Percentiles rank a stretch among this genome's conserved stretches.
Evolutionary conservation across 2,888 invertebrate species (phyloP).

Genomic region (Phasia obesa): DNA sequence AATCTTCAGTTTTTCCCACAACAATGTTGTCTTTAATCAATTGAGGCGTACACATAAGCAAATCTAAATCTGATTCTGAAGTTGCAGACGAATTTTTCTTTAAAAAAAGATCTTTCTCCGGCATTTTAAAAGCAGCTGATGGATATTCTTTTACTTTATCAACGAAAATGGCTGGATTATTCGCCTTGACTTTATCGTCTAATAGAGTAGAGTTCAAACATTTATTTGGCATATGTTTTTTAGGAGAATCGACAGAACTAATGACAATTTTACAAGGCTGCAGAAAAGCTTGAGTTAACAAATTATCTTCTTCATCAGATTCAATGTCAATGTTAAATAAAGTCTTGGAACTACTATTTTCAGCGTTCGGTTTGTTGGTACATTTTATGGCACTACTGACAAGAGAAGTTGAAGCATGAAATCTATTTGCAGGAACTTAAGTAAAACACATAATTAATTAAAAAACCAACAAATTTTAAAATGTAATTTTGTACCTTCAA

Average conservation of each 20-base stretch:
- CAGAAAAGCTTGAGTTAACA: slow-evolving; percentile 49
- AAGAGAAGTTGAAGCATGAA: slow-evolving; percentile 10
- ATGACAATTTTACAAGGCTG: slow-evolving; percentile 11
- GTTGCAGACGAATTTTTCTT: slow-evolving; percentile 36
- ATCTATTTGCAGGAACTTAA: slow-evolving; percentile 4
- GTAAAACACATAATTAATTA: neutral
- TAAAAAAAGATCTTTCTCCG: slow-evolving; percentile 29
- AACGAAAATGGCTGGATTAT: slow-evolving; percentile 50
- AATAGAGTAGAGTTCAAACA: slow-evolving; percentile 57
- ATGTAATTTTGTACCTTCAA: slow-evolving; percentile 63
- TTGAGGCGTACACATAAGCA: slow-evolving; percentile 72
- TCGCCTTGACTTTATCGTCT: slow-evolving; percentile 8
- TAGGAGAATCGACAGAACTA: neutral
- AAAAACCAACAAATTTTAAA: neutral
- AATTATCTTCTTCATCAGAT: slow-evolving; percentile 54
- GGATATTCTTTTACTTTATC: slow-evolving; percentile 28
- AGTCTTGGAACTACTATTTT: neutral
- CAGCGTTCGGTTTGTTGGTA: neutral
- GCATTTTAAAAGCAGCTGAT: slow-evolving; percentile 45
- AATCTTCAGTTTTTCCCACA: slow-evolving; percentile 23
- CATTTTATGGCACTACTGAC: slow-evolving; percentile 19
- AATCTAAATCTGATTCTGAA: slow-evolving; percentile 63
- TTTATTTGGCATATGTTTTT: slow-evolving; percentile 2
- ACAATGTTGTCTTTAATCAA: slow-evolving; percentile 66
- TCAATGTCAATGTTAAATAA: neutral